Conservation (phyloP, 2,797 vertebrate species). For the Takifugu rubripes region DNA sequence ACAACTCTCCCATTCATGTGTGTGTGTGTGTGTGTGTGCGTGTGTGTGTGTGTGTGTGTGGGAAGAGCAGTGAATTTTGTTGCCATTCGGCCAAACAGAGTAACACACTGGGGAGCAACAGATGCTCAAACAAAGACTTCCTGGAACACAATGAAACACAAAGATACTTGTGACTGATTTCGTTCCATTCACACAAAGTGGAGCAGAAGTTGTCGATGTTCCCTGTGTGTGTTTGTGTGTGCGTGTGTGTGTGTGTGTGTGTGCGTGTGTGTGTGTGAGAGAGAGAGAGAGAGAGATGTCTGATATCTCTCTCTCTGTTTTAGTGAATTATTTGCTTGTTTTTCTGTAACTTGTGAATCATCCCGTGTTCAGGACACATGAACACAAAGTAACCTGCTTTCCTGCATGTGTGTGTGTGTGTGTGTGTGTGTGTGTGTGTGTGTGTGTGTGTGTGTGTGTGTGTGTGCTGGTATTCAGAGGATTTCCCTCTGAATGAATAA, state of each 20-base stretch:
- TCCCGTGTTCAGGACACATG: too few species aligned
- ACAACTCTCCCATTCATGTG: constrained; percentile 22
- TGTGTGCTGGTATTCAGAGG: constrained; percentile 56
- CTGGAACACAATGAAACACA: constrained; percentile 48
- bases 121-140: constrained; percentile 70
- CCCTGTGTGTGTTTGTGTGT: constrained; percentile 9
- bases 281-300: neutral
- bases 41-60: constrained; percentile 33
- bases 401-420: constrained; percentile 7
- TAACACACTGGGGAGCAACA: constrained; percentile 66
- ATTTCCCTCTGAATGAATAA: constrained; percentile 56
- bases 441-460: constrained; percentile 32
- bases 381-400: neutral
- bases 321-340: too few species aligned
- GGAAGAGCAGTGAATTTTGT: constrained; percentile 45
- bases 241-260: constrained; percentile 7
- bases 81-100: constrained; percentile 51
- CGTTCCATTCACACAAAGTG: constrained; percentile 65
- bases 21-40: constrained; percentile 16
- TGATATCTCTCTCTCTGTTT: neutral
- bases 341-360: too few species aligned
- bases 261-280: constrained; percentile 4
- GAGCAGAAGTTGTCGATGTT: constrained; percentile 62
- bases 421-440: constrained; percentile 6
- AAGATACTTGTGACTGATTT: constrained; percentile 70